Evolutionary conservation across 1,140 invertebrate species (phyloP).

Genomic region (Nixonia krombeini): DNA sequence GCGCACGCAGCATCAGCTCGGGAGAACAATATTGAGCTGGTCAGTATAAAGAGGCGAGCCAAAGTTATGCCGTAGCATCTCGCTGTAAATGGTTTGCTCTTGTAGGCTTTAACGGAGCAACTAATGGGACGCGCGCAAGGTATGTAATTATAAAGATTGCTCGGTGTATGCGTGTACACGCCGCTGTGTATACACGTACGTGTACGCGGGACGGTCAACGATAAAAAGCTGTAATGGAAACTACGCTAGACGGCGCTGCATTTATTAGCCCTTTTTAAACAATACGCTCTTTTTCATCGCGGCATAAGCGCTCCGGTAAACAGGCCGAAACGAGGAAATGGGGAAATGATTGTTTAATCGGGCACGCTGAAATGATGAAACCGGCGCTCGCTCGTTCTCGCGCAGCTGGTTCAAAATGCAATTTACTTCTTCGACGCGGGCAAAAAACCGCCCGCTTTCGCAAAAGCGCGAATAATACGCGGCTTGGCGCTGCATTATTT

Average conservation of each 20-base stretch:
- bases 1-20: slow-evolving; percentile 24
- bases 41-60: slow-evolving; percentile 51
- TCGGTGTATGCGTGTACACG: slow-evolving; percentile 43
- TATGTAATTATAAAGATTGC: slow-evolving; percentile 72
- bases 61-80: slow-evolving; percentile 25
- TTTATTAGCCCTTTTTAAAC: no score
- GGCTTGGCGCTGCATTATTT: no score
- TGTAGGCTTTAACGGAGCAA: slow-evolving; percentile 52
- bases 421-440: no score
- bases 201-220: slow-evolving; percentile 30
- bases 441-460: no score
- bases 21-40: slow-evolving; percentile 49
- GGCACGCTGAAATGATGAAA: no score
- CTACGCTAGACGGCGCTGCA: slow-evolving; percentile 24
- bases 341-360: no score
- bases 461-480: no score
- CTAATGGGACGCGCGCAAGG: slow-evolving; percentile 68
- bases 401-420: no score
- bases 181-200: no score
- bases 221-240: slow-evolving; percentile 37
- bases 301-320: no score
- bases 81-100: slow-evolving; percentile 36
- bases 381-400: no score
- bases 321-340: no score
- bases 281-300: slow-evolving; percentile 34